These are phyloP conservation scores for Agrotis puta DNA, from an alignment of 2,888 invertebrate genomes.

Conservation along the genomic window DNA sequence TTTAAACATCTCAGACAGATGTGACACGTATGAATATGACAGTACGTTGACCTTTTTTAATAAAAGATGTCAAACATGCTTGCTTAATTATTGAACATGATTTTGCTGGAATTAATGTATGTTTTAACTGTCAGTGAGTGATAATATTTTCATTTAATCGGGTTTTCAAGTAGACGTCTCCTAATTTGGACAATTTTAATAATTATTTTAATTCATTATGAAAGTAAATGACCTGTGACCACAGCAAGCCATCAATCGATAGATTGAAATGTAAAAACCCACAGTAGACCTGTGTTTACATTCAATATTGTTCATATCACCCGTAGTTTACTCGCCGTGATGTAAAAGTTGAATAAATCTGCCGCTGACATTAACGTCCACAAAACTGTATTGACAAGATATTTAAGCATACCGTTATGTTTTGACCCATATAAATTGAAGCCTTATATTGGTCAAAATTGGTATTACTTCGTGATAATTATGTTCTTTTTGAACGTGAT, in stretches of 20 bases:
- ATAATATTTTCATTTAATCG: too few species aligned
- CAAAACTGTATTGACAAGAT: conserved; percentile 9
- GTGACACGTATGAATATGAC: neutral
- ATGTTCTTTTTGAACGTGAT: neutral
- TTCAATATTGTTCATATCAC: conserved; percentile 11
- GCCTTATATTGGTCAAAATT: too few species aligned
- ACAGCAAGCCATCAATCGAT: too few species aligned
- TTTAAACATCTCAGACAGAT: conserved; percentile 10
- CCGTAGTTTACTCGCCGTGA: neutral
- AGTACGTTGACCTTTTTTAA: neutral
- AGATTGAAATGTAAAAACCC: too few species aligned
- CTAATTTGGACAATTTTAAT: neutral
- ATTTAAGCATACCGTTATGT: conserved; percentile 18
- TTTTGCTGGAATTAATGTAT: neutral
- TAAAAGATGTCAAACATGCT: too few species aligned
- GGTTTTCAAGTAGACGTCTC: neutral
- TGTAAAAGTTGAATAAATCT: conserved; percentile 42
- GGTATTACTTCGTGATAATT: neutral
- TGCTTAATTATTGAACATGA: neutral
- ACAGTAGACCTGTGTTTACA: neutral
- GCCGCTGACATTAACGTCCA: conserved; percentile 23
- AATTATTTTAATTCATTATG: neutral
- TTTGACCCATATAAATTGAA: neutral
- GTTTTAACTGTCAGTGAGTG: neutral
- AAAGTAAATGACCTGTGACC: neutral